phyloP scores from a whole-genome alignment of 2,113 vertebrate genomes.

The Aphelocoma coerulescens region DNA sequence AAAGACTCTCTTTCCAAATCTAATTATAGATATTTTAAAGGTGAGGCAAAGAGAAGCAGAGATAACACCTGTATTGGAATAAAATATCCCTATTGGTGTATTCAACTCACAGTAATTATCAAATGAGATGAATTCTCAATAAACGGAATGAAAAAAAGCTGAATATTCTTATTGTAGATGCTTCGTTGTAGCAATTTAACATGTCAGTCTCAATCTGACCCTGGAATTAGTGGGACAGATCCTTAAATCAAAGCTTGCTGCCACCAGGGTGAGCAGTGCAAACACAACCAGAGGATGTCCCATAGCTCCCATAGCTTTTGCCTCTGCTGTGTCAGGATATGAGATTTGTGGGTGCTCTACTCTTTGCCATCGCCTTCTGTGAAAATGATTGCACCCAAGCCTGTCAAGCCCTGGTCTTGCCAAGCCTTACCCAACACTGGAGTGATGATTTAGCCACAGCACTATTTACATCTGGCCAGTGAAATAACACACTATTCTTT shows the following conservation, averaged over 20 bases:
- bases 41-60: neutral
- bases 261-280: neutral
- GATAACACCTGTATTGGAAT: neutral
- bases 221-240: neutral
- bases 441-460: neutral
- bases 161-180: neutral
- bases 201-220: neutral
- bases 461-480: neutral
- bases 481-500: neutral
- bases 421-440: neutral
- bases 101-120: neutral
- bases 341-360: neutral
- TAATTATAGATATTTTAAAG: slow-evolving; percentile 38
- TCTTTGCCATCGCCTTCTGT: neutral
- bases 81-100: neutral
- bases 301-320: neutral
- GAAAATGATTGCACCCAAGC: neutral
- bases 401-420: neutral
- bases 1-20: neutral
- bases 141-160: neutral
- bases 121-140: neutral
- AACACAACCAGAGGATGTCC: neutral
- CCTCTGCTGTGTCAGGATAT: neutral
- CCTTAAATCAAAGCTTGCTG: neutral
- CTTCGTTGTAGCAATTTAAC: neutral